Conservation (phyloP, 1,140 invertebrate genomes). For the Bombus superbus region DNA sequence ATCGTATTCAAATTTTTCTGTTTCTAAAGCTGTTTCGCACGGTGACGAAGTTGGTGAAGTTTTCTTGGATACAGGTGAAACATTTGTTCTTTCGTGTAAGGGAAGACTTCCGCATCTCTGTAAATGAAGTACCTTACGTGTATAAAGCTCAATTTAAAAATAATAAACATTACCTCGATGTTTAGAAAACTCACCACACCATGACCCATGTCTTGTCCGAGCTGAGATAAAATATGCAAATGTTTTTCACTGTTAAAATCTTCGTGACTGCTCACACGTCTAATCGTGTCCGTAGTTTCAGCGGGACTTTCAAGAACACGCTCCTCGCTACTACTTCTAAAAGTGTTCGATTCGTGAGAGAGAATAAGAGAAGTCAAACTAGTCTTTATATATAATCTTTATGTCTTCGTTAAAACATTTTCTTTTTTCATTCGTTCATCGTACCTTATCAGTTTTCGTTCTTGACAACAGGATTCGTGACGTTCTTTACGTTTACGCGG, state of each 20-base stretch:
- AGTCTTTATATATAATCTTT: neutral
- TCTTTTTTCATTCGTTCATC: neutral
- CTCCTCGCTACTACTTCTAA: slow-evolving; percentile 87
- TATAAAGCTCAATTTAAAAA: neutral
- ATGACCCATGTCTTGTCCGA: slow-evolving; percentile 79
- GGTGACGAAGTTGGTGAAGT: slow-evolving; percentile 74
- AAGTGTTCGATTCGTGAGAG: neutral
- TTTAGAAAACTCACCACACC: slow-evolving; percentile 73
- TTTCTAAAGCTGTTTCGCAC: slow-evolving; percentile 73
- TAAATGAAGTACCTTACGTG: slow-evolving; percentile 15
- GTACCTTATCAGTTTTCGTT: slow-evolving; percentile 90
- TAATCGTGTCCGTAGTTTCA: slow-evolving; percentile 82
- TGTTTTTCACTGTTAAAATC: slow-evolving; percentile 85
- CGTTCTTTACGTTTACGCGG: slow-evolving; percentile 90
- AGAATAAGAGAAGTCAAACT: neutral
- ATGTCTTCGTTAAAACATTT: neutral
- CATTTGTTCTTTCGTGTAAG: slow-evolving; percentile 79
- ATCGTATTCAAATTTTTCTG: slow-evolving; percentile 81
- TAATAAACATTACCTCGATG: neutral
- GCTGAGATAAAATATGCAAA: slow-evolving; percentile 78
- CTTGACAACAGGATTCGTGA: slow-evolving; percentile 87
- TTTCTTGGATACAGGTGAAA: slow-evolving; percentile 77
- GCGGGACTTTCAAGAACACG: slow-evolving; percentile 79
- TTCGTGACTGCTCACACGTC: slow-evolving; percentile 86
- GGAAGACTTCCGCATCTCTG: slow-evolving; percentile 78